Conservation (phyloP, 2,797 vertebrate species). For the Sternotherus odoratus region DNA sequence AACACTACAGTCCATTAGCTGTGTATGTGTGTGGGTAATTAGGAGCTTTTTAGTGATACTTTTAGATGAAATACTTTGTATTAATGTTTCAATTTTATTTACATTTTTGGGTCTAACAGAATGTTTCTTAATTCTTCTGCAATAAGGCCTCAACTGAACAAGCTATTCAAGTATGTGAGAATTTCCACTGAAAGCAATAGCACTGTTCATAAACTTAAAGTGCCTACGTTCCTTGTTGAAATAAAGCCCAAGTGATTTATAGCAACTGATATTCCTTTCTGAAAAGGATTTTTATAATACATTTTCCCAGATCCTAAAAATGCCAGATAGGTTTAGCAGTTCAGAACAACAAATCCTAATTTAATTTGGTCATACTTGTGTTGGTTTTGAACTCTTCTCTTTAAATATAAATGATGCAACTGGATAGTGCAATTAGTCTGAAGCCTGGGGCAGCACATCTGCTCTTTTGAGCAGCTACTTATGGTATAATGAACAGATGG, state of each 20-base stretch:
- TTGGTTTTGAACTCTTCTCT: not conserved
- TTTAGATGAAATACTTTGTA: not conserved
- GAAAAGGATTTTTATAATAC: not conserved
- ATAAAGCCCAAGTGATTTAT: not conserved
- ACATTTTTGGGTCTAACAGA: not conserved
- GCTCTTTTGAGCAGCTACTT: constrained; percentile 14
- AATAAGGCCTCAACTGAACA: not conserved
- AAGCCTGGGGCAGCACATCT: constrained; percentile 57
- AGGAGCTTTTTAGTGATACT: not conserved
- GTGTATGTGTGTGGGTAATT: too few relatives aligned
- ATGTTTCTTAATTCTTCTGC: not conserved
- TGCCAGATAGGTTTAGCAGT: not conserved
- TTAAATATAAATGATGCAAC: constrained; percentile 19
- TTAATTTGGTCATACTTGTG: constrained; percentile 11
- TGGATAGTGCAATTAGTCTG: constrained; percentile 28
- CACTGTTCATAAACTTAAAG: not conserved
- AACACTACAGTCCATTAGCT: not conserved
- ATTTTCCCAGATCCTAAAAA: constrained; percentile 19
- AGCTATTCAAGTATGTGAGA: not conserved
- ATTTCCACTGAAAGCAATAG: not conserved
- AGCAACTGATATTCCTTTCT: not conserved
- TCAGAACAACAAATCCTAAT: not conserved
- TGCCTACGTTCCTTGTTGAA: not conserved
- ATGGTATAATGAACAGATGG: constrained; percentile 40
- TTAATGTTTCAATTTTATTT: not conserved